Base-by-base conservation (phyloP, 1,140 invertebrate species). In the Ostrea edulis region DNA sequence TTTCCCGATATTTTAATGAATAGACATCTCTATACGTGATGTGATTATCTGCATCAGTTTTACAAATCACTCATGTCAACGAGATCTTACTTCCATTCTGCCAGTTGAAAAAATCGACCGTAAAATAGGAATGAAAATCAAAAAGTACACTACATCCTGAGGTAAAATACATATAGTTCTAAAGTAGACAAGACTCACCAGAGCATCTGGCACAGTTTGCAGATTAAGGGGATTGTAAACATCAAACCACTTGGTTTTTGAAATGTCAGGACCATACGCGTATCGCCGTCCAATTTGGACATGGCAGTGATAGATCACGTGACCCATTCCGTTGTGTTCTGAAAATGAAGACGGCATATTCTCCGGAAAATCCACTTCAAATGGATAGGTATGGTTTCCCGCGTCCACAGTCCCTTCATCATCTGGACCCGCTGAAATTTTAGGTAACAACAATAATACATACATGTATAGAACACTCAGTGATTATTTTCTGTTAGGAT, bases 261-360 rank as follows among this genome's bases (percentile, higher is more conserved):
- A 22, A 14, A 77, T 77, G 68, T 77, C 68, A 29, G 68, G 68
- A 14, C 68, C 29, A 35, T 77, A 77, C 0, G 68, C 68, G 25
- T 29, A 77, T 3, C 68, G 68, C 22, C 68, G 68, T 17, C 68
- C 68, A 12, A 77, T 77, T 25, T 77, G 25, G 8, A 77, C 68
- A 1, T 77, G 68, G 12, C 68, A 77, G 25, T 77, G 68, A 17
- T 77, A 77, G 68, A 77, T 77, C 29, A 77, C 68, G 25, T 77
- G 68, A 17, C 68, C 68, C 68, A 77, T 77, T 35, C 68, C 68
- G 68, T 77, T 77, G 68, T 77, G 68, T 77, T 77, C 68, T 14
- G 68, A 77, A 77, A 77, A 77, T 9, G 68, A 77, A 35, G 68
- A 77, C 22, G 68, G 68, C 25, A 77, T 77, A 35, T 77, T 77